Evolutionary conservation across 2,797 vertebrate species (phyloP).

Genomic region (Brachymystax lenok): DNA sequence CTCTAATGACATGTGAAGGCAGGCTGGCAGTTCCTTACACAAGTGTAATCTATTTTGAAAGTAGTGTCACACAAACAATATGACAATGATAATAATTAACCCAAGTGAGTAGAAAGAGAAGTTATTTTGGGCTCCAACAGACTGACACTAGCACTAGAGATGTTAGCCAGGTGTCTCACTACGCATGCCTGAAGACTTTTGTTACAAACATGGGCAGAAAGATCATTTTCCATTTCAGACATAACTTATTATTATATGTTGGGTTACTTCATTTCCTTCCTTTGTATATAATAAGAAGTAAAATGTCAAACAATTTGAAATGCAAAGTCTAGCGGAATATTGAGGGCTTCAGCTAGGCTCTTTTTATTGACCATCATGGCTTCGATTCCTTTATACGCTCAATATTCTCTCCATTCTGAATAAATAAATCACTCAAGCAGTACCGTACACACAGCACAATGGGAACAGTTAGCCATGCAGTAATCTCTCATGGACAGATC

Average conservation of each 20-base stretch:
- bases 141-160: not conserved
- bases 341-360: too few species aligned
- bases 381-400: too few species aligned
- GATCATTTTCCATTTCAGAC: not conserved
- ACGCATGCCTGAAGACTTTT: not conserved
- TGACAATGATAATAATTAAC: conserved; percentile 6
- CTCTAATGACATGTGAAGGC: not conserved
- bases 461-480: too few species aligned
- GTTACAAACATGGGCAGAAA: not conserved
- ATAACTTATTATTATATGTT: not conserved
- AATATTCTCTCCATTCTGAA: too few species aligned
- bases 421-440: too few species aligned
- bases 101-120: not conserved
- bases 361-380: too few species aligned
- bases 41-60: conserved; percentile 6
- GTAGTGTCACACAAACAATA: not conserved
- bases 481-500: too few species aligned
- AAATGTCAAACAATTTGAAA: too few species aligned
- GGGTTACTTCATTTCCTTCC: too few species aligned
- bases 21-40: conserved; percentile 4
- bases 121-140: conserved; percentile 5
- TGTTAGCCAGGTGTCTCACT: not conserved
- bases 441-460: too few species aligned
- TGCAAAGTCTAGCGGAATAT: too few species aligned
- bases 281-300: too few species aligned